These are phyloP conservation scores for Drosophila mettleri DNA, from an alignment of 2,888 invertebrate genomes.

Conservation along the genomic window DNA sequence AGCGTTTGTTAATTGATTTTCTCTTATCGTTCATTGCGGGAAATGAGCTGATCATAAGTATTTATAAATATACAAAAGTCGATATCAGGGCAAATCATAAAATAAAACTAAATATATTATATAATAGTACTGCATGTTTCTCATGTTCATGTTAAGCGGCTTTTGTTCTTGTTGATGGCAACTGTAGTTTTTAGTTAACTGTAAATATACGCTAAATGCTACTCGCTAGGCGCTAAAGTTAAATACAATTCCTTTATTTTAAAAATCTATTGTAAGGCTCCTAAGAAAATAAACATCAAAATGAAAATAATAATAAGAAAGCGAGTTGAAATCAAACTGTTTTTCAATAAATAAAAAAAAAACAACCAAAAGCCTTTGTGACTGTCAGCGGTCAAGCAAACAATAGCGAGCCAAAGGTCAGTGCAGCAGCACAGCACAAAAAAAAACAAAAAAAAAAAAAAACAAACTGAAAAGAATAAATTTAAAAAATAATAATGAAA, in stretches of 20 bases:
- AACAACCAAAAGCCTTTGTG: constrained; percentile 57
- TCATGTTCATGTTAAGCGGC: constrained; percentile 58
- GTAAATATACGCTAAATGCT: constrained; percentile 62
- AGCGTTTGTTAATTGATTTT: constrained; percentile 48
- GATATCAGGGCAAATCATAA: constrained; percentile 18
- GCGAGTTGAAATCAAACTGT: constrained; percentile 43
- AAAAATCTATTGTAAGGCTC: constrained; percentile 36
- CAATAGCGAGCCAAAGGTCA: constrained; percentile 17
- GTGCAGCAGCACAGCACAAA: constrained; percentile 23
- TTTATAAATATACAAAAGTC: constrained; percentile 27
- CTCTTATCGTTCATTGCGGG: constrained; percentile 47
- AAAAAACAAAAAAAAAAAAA: too few relatives aligned
- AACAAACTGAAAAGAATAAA: constrained; percentile 2
- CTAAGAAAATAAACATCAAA: constrained; percentile 5
- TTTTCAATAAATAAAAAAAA: constrained; percentile 49
- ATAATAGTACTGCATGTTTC: constrained; percentile 61
- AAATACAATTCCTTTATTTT: constrained; percentile 35
- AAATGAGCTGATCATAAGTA: constrained; percentile 68
- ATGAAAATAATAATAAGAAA: not conserved
- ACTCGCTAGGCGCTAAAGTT: constrained; percentile 63
- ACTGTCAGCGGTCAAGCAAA: constrained; percentile 36
- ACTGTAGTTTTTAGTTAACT: constrained; percentile 56
- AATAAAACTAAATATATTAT: constrained; percentile 23
- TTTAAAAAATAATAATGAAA: not conserved
- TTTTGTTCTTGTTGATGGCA: constrained; percentile 46